phyloP scores from a whole-genome alignment of 2,888 invertebrate genomes.

The Amiota mariae region DNA sequence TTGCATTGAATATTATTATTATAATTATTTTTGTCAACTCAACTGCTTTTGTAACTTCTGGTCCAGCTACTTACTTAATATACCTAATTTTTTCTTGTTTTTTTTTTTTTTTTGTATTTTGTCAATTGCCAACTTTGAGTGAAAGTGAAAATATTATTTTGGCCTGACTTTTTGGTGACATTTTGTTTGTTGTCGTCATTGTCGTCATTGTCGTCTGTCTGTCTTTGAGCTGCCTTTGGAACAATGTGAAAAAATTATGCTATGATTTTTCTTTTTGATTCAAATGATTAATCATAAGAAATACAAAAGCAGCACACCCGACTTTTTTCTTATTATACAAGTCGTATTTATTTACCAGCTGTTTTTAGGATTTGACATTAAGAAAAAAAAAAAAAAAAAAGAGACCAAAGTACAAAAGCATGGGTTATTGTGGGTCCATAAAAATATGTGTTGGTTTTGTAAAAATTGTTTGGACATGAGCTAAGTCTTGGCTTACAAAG shows the following conservation, averaged over 20 bases:
- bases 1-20: neutral
- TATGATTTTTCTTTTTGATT: conserved; percentile 18
- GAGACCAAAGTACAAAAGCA: neutral
- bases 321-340: neutral
- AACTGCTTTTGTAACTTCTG: neutral
- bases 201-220: neutral
- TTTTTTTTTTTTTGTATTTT: conserved; percentile 1
- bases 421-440: neutral
- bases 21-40: neutral
- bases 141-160: conserved; percentile 33
- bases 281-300: conserved; percentile 53
- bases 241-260: conserved; percentile 15
- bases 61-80: neutral
- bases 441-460: neutral
- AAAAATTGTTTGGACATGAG: no score
- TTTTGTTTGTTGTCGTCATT: conserved; percentile 12
- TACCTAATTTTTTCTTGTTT: neutral
- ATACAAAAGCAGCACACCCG: conserved; percentile 18
- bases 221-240: neutral
- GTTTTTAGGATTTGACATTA: neutral
- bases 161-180: conserved; percentile 32
- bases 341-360: neutral
- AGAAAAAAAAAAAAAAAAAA: no score
- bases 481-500: no score
- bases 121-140: conserved; percentile 9